These are phyloP conservation scores for Piprites chloris DNA, from an alignment of 2,113 vertebrate genomes.

Conservation along the genomic window DNA sequence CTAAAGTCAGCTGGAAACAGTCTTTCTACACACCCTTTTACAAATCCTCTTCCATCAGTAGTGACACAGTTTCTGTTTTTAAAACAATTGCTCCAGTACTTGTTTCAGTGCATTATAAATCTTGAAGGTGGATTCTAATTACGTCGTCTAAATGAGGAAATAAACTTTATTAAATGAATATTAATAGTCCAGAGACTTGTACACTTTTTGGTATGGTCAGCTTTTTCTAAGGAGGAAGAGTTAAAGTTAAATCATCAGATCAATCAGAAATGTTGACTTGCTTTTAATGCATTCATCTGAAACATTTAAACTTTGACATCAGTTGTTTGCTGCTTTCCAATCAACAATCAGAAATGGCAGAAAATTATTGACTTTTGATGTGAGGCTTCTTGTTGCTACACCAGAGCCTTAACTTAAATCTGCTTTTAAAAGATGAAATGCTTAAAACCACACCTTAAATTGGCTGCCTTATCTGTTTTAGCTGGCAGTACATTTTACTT, in stretches of 20 bases:
- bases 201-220: background rate
- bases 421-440: conserved; percentile 64
- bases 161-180: background rate
- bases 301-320: background rate
- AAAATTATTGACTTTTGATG: conserved; percentile 48
- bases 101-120: background rate
- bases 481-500: conserved; percentile 65
- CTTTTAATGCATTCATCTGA: background rate
- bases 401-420: conserved; percentile 63
- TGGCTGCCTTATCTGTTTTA: conserved; percentile 71
- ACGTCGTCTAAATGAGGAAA: background rate
- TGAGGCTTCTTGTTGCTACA: conserved; percentile 47
- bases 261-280: conserved; percentile 15
- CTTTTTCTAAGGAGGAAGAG: background rate
- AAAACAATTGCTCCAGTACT: background rate
- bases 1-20: background rate
- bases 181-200: background rate
- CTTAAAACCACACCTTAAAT: conserved; percentile 47
- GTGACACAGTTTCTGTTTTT: background rate
- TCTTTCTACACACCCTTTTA: background rate
- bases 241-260: background rate
- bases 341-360: conserved; percentile 41
- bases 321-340: background rate
- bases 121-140: background rate
- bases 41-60: background rate